Conservation (phyloP, 2,888 invertebrate genomes). For the Campaea margaritaria region DNA sequence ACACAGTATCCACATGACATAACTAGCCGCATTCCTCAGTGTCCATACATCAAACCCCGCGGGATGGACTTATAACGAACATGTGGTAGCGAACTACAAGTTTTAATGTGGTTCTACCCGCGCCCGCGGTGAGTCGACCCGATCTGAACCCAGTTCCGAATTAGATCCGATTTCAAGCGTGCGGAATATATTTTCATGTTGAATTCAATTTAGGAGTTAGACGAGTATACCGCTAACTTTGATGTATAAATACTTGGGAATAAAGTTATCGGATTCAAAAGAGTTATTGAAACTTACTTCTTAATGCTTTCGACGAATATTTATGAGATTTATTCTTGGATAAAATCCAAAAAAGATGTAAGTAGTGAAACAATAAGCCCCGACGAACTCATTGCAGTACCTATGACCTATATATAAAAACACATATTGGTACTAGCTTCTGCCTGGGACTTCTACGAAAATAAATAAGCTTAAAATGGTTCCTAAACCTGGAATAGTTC, state of each 20-base stretch:
- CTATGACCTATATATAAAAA: too few species aligned
- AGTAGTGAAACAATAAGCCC: too few species aligned
- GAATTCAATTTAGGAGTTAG: slow-evolving; percentile 31
- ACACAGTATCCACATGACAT: neutral
- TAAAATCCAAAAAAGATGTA: too few species aligned
- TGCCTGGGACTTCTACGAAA: too few species aligned
- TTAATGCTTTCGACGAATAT: too few species aligned
- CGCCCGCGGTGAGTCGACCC: slow-evolving; percentile 8
- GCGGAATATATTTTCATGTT: slow-evolving; percentile 30
- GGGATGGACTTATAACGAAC: slow-evolving; percentile 19
- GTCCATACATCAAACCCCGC: slow-evolving; percentile 7
- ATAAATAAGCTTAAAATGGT: too few species aligned
- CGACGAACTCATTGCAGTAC: too few species aligned
- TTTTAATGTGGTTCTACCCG: slow-evolving; percentile 35
- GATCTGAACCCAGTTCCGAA: slow-evolving; percentile 26
- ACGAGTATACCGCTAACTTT: neutral
- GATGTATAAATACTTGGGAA: neutral
- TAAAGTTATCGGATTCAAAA: too few species aligned
- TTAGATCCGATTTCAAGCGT: slow-evolving; percentile 27
- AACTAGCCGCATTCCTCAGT: neutral
- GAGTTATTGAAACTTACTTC: too few species aligned
- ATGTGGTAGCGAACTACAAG: slow-evolving; percentile 18
- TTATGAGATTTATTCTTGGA: too few species aligned
- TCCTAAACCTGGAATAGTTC: too few species aligned
- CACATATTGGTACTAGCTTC: too few species aligned